These are phyloP conservation scores for Drosophila leontia DNA, from an alignment of 1,140 invertebrate species.

Conservation along the genomic window DNA sequence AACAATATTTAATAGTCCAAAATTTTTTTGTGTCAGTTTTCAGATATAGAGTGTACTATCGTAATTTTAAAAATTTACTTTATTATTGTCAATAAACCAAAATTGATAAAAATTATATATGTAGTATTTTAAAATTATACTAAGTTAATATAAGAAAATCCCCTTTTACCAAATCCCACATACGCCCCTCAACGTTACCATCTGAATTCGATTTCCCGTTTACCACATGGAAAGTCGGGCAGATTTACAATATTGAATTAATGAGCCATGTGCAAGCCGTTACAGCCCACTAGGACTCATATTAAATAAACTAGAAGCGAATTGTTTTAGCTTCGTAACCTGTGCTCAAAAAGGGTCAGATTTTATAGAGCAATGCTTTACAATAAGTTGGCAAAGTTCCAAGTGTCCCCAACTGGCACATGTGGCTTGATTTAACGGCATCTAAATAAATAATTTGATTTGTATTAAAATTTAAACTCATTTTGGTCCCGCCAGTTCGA, in stretches of 20 bases:
- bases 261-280: slow-evolving; percentile 22
- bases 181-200: background rate
- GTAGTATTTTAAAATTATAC: background rate
- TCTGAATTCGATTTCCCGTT: background rate
- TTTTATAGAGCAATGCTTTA: background rate
- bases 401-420: slow-evolving; percentile 20
- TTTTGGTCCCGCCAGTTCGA: slow-evolving; percentile 5
- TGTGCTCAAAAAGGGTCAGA: background rate
- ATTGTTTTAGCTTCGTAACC: slow-evolving; percentile 2
- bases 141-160: background rate
- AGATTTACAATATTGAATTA: slow-evolving; percentile 14
- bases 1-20: background rate
- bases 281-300: slow-evolving; percentile 7
- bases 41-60: too few relatives aligned
- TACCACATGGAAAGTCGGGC: slow-evolving; percentile 7
- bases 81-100: too few relatives aligned
- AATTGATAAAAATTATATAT: background rate
- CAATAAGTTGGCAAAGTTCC: slow-evolving; percentile 26
- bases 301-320: slow-evolving; percentile 11
- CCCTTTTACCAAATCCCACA: background rate
- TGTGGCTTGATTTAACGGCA: background rate
- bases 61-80: too few relatives aligned
- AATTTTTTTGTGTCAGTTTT: too few relatives aligned
- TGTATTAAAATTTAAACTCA: background rate
- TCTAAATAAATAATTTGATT: background rate